phyloP scores from a whole-genome alignment of 2,888 invertebrate species.

The Phortica okadai region DNA sequence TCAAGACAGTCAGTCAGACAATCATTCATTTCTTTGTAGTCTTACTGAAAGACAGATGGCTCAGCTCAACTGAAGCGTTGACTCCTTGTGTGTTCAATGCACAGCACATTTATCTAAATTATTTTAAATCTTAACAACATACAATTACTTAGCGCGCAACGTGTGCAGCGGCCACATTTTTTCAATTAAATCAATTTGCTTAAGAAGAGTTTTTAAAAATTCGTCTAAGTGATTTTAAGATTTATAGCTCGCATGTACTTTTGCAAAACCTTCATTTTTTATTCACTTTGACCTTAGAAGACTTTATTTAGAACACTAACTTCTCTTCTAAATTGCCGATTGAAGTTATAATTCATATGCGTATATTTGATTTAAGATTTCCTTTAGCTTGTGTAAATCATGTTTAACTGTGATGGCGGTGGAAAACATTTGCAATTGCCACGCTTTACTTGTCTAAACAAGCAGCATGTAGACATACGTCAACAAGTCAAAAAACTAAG shows the following conservation, averaged over 20 bases:
- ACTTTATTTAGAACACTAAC: too few species aligned
- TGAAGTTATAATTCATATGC: too few species aligned
- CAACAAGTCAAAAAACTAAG: conserved; percentile 35
- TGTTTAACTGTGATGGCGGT: neutral
- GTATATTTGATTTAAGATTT: neutral
- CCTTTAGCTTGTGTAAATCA: neutral
- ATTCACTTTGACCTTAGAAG: too few species aligned
- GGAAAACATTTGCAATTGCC: neutral
- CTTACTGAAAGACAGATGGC: neutral
- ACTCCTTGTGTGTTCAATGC: neutral
- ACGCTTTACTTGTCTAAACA: conserved; percentile 30
- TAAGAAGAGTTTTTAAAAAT: neutral
- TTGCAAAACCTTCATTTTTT: too few species aligned
- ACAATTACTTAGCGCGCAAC: neutral
- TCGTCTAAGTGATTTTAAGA: neutral
- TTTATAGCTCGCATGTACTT: neutral
- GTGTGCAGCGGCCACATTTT: neutral
- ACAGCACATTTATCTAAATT: conserved; percentile 17
- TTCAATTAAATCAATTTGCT: neutral
- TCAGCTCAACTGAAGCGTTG: neutral
- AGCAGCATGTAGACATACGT: conserved; percentile 35
- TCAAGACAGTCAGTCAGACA: neutral
- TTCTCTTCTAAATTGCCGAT: too few species aligned
- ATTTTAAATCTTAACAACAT: conserved; percentile 19
- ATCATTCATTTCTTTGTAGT: conserved; percentile 15